These are phyloP conservation scores for Suillia variegata DNA, from an alignment of 2,888 invertebrate species.

Conservation along the genomic window DNA sequence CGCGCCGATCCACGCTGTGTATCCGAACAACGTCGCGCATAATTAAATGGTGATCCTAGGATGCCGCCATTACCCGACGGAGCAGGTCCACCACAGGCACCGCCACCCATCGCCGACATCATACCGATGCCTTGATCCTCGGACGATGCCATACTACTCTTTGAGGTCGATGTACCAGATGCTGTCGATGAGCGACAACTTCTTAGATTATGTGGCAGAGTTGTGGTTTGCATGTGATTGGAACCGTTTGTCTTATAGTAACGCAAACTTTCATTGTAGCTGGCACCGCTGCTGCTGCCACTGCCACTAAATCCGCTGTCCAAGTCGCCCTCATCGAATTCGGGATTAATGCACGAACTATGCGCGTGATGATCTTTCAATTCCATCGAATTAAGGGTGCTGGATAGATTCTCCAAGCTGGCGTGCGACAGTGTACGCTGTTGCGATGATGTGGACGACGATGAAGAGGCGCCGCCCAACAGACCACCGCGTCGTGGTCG, in stretches of 20 bases:
- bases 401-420: constrained; percentile 59
- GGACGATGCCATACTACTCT: constrained; percentile 60
- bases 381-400: constrained; percentile 59
- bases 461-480: constrained; percentile 47
- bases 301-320: constrained; percentile 75
- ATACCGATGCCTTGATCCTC: constrained; percentile 58
- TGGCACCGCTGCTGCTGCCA: constrained; percentile 79
- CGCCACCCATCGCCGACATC: constrained; percentile 39
- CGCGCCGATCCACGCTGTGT: constrained; percentile 54
- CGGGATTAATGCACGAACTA: constrained; percentile 59
- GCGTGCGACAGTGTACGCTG: constrained; percentile 51
- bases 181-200: constrained; percentile 60
- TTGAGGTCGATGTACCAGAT: constrained; percentile 59
- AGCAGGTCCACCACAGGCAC: constrained; percentile 11
- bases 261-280: constrained; percentile 77
- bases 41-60: constrained; percentile 53
- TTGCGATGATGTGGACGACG: constrained; percentile 45
- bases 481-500: constrained; percentile 49
- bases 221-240: constrained; percentile 39
- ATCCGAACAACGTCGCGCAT: constrained; percentile 56
- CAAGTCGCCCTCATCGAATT: constrained; percentile 66
- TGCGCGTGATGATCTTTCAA: constrained; percentile 58
- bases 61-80: constrained; percentile 18
- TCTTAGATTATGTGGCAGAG: constrained; percentile 57
- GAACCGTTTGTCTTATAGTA: constrained; percentile 59